phyloP scores from a whole-genome alignment of 2,888 invertebrate genomes.

The Atrina japonica region DNA sequence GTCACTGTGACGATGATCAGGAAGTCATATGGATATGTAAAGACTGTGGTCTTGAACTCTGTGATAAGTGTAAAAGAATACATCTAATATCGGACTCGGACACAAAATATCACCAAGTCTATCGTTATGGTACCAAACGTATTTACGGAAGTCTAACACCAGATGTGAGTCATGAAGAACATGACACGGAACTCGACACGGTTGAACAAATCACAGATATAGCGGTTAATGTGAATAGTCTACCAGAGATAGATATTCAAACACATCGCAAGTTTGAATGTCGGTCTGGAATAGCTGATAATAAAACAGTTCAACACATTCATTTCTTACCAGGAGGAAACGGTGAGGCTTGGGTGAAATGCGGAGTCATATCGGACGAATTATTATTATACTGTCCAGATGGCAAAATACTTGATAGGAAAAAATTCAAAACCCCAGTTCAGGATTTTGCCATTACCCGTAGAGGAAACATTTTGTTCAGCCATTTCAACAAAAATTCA shows the following conservation, averaged over 20 bases:
- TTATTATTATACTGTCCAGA: neutral
- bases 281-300: conserved; percentile 1
- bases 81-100: conserved; percentile 25
- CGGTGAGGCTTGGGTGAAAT: conserved; percentile 25
- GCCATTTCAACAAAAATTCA: neutral
- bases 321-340: neutral
- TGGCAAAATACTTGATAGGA: neutral
- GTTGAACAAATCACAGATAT: neutral
- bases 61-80: conserved; percentile 24
- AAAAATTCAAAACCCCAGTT: neutral
- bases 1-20: conserved; percentile 22
- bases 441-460: conserved; percentile 21
- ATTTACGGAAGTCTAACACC: neutral
- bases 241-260: neutral
- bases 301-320: conserved; percentile 26
- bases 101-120: conserved; percentile 1
- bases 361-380: conserved; percentile 21
- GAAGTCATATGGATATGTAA: conserved; percentile 23
- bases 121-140: conserved; percentile 15
- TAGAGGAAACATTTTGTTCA: conserved; percentile 14
- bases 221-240: neutral
- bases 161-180: neutral
- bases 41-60: conserved; percentile 19
- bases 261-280: conserved; percentile 2
- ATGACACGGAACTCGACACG: neutral